Evolutionary conservation across 2,797 vertebrate genomes (phyloP), one percentile per base, ranked within the genome.

Genomic region (Margarornis squamiger): DNA sequence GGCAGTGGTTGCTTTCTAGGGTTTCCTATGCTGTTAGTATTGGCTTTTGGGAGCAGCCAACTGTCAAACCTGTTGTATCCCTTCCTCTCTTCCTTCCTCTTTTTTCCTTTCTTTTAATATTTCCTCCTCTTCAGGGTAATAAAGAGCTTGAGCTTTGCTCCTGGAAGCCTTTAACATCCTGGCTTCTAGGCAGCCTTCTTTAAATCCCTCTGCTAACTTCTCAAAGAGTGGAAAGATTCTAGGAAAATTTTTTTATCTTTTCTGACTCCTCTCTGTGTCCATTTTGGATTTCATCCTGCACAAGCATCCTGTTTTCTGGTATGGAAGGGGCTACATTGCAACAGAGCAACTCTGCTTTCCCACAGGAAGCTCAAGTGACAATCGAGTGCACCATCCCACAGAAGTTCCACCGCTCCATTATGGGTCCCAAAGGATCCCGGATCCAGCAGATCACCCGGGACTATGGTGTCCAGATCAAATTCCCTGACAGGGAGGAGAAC

Each of bases 381-480:
- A 95, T 99, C 12, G 99, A 99, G 93, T 99, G 99, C 79, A 98
- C 99, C 96, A 99, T 99, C 84, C 63, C 98, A 93, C 99, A 99
- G 93, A 99, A 98, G 96, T 99, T 99, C 97, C 99, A 99, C 89
- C 99, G 99, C 34, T 99, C 99, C 29, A 99, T 99, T 94, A 99
- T 99, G 99, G 99, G 99, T 79, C 99, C 99, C 23, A 99, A 99
- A 96, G 99, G 99, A 73, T 99, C 99, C 80, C 97, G 98, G 18
- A 99, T 99, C 95, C 99, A 99, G 98, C 99, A 99, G 98, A 99
- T 99, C 94, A 99, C 99, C 57, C 98, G 99, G 79, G 99, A 99
- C 96, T 98, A 99, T 66, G 98, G 96, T 14, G 99, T 99, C 68
- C 99, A 99, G 95, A 99, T 99, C 68, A 99, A 99, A 95, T 99